These are phyloP conservation scores for Lates japonicus DNA, from an alignment of 2,797 vertebrate genomes.

Conservation along the genomic window DNA sequence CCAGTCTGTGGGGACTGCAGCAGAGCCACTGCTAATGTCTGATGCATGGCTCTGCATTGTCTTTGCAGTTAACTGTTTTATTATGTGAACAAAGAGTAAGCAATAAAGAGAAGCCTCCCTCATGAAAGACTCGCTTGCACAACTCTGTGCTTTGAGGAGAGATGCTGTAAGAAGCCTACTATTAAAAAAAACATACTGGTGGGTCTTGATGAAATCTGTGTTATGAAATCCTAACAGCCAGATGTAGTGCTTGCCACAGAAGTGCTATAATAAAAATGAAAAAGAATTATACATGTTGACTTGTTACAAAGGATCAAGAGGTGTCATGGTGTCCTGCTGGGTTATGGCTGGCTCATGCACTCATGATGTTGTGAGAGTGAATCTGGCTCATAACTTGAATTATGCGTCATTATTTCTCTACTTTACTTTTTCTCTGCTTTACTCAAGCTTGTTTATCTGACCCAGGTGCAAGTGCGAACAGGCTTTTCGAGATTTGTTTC, in stretches of 20 bases:
- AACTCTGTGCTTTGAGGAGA: constrained; percentile 63
- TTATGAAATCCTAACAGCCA: constrained; percentile 54
- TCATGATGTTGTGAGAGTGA: constrained; percentile 11
- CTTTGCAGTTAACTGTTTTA: constrained; percentile 73
- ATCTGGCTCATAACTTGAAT: not conserved
- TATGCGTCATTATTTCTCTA: constrained; percentile 8
- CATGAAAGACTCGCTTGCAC: constrained; percentile 69
- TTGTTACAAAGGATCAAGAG: constrained; percentile 40
- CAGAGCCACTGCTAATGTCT: constrained; percentile 56
- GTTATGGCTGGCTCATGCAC: not conserved
- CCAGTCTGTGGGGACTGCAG: constrained; percentile 60
- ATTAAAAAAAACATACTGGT: constrained; percentile 49
- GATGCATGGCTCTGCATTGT: constrained; percentile 69
- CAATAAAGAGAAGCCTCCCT: constrained; percentile 71
- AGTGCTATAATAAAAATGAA: constrained; percentile 49
- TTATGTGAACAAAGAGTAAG: constrained; percentile 72
- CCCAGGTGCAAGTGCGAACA: not conserved
- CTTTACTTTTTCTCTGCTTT: not conserved
- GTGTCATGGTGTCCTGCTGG: constrained; percentile 16
- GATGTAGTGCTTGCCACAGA: constrained; percentile 56
- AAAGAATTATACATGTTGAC: constrained; percentile 47
- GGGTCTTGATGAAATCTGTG: constrained; percentile 48
- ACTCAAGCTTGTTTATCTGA: not conserved
- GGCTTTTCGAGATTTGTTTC: not conserved
- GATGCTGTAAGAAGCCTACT: constrained; percentile 44